Evolutionary conservation across 2,797 vertebrate species (phyloP).

Genomic region (Mus caroli): DNA sequence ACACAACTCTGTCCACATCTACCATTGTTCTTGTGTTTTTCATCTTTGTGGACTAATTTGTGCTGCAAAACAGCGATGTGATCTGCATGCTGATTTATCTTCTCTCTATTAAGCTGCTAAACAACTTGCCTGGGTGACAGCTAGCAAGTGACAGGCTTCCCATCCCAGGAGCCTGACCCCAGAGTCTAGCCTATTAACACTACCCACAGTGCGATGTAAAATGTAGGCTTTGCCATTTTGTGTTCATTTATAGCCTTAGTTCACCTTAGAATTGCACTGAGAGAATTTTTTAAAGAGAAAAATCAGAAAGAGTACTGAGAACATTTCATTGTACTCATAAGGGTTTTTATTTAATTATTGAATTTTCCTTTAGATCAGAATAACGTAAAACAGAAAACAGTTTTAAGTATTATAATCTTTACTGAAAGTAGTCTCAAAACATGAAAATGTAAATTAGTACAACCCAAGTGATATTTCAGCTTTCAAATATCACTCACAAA

Average conservation of each 20-base stretch:
- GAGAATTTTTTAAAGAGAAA: background rate
- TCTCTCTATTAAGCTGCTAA: background rate
- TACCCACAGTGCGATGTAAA: background rate
- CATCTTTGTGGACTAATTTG: background rate
- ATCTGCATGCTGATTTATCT: background rate
- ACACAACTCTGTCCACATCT: background rate
- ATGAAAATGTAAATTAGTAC: background rate
- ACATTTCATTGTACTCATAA: background rate
- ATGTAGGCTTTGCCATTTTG: background rate
- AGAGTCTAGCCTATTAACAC: background rate
- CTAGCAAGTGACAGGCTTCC: background rate
- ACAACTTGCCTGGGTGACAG: background rate
- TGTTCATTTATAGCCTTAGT: background rate
- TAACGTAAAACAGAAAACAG: background rate
- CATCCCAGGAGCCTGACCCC: background rate
- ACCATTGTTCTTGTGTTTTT: background rate
- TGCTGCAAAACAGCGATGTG: too few relatives aligned
- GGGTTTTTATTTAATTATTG: background rate
- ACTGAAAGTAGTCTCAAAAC: slow-evolving; percentile 6
- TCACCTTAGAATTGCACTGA: slow-evolving; percentile 18
- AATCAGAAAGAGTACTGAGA: background rate
- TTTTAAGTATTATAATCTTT: background rate
- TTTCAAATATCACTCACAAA: background rate
- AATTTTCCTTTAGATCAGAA: background rate
- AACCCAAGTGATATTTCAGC: background rate